These are phyloP conservation scores for Tachyglossus aculeatus DNA, from an alignment of 2,797 vertebrate species.

Conservation along the genomic window DNA sequence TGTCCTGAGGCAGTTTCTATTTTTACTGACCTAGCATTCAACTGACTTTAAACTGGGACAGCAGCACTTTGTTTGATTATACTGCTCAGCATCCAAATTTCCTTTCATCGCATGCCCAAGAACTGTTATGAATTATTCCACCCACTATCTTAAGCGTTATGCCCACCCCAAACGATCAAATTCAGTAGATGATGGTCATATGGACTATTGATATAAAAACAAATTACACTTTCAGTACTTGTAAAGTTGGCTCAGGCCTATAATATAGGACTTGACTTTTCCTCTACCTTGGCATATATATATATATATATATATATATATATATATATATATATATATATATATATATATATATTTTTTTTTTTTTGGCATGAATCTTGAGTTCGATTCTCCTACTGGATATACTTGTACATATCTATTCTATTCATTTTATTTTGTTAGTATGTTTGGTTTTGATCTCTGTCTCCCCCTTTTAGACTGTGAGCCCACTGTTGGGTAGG, in stretches of 20 bases:
- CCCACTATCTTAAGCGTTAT: background rate
- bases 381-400: no score
- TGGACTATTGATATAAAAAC: no score
- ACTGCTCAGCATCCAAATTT: constrained; percentile 34
- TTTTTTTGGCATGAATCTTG: no score
- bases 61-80: constrained; percentile 27
- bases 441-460: no score
- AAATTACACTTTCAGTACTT: background rate
- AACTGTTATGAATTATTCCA: constrained; percentile 33
- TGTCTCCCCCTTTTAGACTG: no score
- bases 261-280: background rate
- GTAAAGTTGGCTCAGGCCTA: background rate
- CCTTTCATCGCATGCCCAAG: constrained; percentile 2
- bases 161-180: background rate
- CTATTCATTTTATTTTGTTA: no score
- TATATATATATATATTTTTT: no score
- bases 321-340: no score
- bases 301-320: no score
- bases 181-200: background rate
- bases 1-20: constrained; percentile 53
- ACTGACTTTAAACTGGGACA: constrained; percentile 54
- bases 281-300: background rate
- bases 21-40: constrained; percentile 43
- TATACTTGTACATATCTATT: no score
- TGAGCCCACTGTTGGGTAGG: no score